phyloP scores from a whole-genome alignment of 2,797 vertebrate species.

The Aulostomus chinensis region DNA sequence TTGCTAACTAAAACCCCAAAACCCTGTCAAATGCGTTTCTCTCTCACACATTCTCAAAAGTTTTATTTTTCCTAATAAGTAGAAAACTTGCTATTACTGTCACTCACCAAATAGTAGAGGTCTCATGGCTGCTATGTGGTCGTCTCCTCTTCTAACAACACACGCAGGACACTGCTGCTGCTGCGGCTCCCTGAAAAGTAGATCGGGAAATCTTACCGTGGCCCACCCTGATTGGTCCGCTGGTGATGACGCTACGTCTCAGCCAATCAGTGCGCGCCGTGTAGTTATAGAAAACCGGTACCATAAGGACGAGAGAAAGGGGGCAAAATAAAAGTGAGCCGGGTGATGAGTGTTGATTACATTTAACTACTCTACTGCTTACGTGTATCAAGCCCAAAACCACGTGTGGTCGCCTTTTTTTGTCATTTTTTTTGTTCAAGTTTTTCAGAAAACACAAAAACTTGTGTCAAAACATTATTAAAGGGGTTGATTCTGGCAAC shows the following conservation, averaged over 20 bases:
- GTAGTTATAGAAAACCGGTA: constrained; percentile 57
- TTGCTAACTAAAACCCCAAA: constrained; percentile 29
- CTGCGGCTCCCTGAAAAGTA: constrained; percentile 45
- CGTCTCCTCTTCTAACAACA: constrained; percentile 16
- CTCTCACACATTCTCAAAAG: accelerated
- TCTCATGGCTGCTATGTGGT: constrained; percentile 46
- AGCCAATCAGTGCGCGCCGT: constrained; percentile 80
- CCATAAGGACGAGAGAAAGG: background rate
- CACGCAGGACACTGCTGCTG: constrained; percentile 6
- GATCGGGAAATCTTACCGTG: constrained; percentile 73
- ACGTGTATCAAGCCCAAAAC: no score
- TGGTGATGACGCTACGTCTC: background rate
- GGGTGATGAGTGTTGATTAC: no score
- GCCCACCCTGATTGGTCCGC: constrained; percentile 79
- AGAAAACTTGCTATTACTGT: accelerated
- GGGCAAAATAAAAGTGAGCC: background rate
- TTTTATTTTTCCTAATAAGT: accelerated
- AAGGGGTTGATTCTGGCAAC: no score
- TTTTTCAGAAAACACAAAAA: no score
- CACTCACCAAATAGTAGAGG: constrained; percentile 68
- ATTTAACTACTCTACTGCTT: no score
- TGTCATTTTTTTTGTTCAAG: no score
- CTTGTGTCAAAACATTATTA: no score
- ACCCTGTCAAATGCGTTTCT: accelerated
- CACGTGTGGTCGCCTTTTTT: no score